phyloP scores from a whole-genome alignment of 2,797 vertebrate species.

The Eremophila alpestris region DNA sequence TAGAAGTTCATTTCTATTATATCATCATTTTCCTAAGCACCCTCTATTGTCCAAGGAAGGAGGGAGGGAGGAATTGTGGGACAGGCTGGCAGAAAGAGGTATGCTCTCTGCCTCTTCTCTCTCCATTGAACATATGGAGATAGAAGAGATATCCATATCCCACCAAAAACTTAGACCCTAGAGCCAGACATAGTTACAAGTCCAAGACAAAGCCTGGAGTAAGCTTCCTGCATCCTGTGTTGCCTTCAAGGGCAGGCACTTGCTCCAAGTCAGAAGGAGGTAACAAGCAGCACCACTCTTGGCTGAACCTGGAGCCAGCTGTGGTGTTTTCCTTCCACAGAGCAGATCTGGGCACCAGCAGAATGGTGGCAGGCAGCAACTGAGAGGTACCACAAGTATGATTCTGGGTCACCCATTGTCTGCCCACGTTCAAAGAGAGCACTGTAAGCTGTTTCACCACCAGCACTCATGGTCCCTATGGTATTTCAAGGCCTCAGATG shows the following conservation, averaged over 20 bases:
- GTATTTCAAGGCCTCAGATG: neutral
- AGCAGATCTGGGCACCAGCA: neutral
- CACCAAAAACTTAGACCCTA: neutral
- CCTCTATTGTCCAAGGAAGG: neutral
- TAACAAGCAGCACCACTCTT: neutral
- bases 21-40: neutral
- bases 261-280: neutral
- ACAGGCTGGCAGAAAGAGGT: neutral
- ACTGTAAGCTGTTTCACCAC: neutral
- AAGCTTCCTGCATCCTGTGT: neutral
- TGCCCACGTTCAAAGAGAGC: neutral
- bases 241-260: neutral
- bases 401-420: neutral
- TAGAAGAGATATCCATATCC: neutral
- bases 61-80: neutral
- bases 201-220: neutral
- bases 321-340: neutral
- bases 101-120: neutral
- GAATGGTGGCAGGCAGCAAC: neutral
- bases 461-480: neutral
- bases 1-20: neutral
- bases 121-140: neutral
- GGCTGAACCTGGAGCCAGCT: neutral
- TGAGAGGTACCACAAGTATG: fast-evolving
- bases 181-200: neutral